A percentile compares a stretch with the other conserved stretches of the same genome.
Evolutionary conservation across 2,888 invertebrate species (phyloP).

Genomic region (Cephus sareptanus): DNA sequence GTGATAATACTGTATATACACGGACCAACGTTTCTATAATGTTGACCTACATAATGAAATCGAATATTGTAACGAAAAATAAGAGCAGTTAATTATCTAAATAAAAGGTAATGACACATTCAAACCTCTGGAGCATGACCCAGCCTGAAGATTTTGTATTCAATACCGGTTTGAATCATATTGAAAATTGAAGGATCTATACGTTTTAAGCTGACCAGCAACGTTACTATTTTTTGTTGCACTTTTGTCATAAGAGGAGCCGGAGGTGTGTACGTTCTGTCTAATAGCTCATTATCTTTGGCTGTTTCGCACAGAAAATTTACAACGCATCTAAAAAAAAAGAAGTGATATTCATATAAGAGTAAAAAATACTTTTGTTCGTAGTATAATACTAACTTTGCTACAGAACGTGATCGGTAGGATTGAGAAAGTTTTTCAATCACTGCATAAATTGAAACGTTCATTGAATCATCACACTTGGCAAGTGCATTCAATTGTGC

Average conservation of each 20-base stretch:
- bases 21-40: constrained; percentile 43
- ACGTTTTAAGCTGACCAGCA: constrained; percentile 59
- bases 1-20: constrained; percentile 45
- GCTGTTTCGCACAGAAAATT: constrained; percentile 35
- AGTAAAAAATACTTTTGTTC: background rate
- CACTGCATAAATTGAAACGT: constrained; percentile 37
- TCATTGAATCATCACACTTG: constrained; percentile 43
- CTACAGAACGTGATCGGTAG: constrained; percentile 37
- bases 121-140: constrained; percentile 17
- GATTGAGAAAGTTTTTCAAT: constrained; percentile 34
- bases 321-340: constrained; percentile 45
- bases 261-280: constrained; percentile 61
- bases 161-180: constrained; percentile 44
- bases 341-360: background rate
- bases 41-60: constrained; percentile 18
- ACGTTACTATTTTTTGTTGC: constrained; percentile 62
- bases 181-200: constrained; percentile 40
- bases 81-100: background rate
- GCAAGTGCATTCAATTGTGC: constrained; percentile 41
- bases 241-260: constrained; percentile 66
- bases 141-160: constrained; percentile 47
- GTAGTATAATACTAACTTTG: constrained; percentile 40
- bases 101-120: background rate
- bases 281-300: constrained; percentile 49
- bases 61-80: background rate